Evolutionary conservation across 1,140 invertebrate genomes (phyloP), one percentile per base, ranked within the genome.

Genomic region (Hycleus cichorii): DNA sequence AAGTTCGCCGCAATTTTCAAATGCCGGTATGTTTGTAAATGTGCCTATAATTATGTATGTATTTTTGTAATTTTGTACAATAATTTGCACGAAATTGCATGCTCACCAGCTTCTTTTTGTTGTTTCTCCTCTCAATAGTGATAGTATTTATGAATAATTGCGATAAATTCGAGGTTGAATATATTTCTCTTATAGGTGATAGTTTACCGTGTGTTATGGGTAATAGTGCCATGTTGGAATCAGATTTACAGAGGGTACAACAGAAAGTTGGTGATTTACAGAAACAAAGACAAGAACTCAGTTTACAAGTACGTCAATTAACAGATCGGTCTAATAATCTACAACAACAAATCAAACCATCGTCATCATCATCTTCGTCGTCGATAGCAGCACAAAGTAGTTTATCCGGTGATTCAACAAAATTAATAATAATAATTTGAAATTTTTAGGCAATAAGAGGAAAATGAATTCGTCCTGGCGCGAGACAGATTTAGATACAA

Each of bases 401-500:
- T 42, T 42, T 42, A 9, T 11, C 3, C 9, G 1, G 10, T 11
- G 4, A n/a, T 42, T 42, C 9, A 42, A 3, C 9, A 5, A 6
- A 7, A 7, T 6, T 8, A 3, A 42, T 10, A 42, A 9, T 42
- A 11, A 7, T 42, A 7, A 7, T 55, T 55, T 39, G 47, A 54
- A 32, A 46, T 49, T 12, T 39, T 48, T 47, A 63, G 64, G 59
- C 46, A 68, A 70, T 52, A 73, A 73, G 58, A 72, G 69, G 56
- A 70, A 64, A 63, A 62, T 69, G 39, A 60, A 64, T 49, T 77
- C 76, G 25, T 81, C 83, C 8, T 95, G 93, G 87, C 76, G 89
- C n/a, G 91, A 95, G 74, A 95, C 91, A 1, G 92, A 95, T 76
- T 71, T 95, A 32, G 92, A 95, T 70, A 85, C 87, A 0, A 85